Evolutionary conservation across 2,888 invertebrate species (phyloP).

Genomic region (Cantharis lateralis): DNA sequence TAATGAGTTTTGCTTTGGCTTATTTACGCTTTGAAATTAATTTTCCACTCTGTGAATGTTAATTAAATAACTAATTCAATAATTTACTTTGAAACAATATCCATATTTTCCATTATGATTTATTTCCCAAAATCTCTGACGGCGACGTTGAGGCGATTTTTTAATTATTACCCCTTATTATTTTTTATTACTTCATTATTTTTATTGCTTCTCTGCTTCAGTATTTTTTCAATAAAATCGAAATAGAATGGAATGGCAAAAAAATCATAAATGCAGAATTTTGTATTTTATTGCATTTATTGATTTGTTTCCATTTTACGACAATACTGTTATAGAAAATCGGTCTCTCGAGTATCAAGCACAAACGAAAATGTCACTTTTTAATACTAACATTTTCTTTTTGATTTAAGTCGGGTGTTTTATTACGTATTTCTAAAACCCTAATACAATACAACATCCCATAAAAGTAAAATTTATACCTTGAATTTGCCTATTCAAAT

Average conservation of each 20-base stretch:
- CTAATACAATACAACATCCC: background rate
- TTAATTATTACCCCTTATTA: background rate
- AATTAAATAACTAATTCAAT: background rate
- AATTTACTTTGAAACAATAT: background rate
- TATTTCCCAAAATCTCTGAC: background rate
- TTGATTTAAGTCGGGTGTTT: conserved; percentile 23
- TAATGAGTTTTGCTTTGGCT: background rate
- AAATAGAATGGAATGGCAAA: conserved; percentile 2
- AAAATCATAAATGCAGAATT: conserved; percentile 29
- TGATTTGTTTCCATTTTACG: conserved; percentile 30
- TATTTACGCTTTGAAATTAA: background rate
- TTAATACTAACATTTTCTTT: conserved; percentile 27
- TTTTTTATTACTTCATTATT: background rate
- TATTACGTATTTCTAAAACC: conserved; percentile 16
- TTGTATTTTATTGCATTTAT: conserved; percentile 29
- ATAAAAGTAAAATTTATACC: conserved; percentile 3
- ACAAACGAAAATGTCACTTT: conserved; percentile 26
- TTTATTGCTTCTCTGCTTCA: background rate
- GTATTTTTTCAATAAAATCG: background rate
- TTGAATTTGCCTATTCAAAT: background rate
- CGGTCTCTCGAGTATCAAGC: conserved; percentile 21
- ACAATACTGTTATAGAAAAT: conserved; percentile 29
- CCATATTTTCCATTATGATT: background rate
- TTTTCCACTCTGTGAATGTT: background rate
- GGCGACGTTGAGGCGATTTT: background rate